These are phyloP conservation scores for Strongylocentrotus purpuratus DNA, from an alignment of 35 echinoderm and acorn worm species.

Conservation along the genomic window DNA sequence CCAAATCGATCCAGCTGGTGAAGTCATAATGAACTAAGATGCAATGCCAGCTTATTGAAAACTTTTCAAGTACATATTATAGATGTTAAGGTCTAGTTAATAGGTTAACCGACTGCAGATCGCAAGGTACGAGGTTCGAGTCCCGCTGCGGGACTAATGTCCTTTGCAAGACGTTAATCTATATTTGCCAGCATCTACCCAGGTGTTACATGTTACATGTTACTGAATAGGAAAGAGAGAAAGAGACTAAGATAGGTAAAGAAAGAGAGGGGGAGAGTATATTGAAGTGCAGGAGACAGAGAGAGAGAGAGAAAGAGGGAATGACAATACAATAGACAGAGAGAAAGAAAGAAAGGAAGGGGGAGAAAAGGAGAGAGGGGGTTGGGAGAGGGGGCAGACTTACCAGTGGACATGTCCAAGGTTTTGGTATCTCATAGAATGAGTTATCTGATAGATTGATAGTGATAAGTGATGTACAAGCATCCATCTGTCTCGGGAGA, in stretches of 20 bases:
- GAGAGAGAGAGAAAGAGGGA: background rate
- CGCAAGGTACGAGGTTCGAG: too few species aligned
- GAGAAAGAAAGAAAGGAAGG: background rate
- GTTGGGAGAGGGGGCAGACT: background rate
- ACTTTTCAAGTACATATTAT: too few species aligned
- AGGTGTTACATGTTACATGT: too few species aligned
- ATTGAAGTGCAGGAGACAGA: background rate
- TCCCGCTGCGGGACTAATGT: too few species aligned
- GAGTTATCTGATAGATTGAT: slow-evolving; percentile 40
- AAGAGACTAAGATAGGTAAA: background rate
- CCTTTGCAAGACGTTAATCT: too few species aligned
- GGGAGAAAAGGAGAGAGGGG: background rate
- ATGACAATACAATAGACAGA: background rate
- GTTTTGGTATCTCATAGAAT: slow-evolving; percentile 24
- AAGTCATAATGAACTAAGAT: too few species aligned
- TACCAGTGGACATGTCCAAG: slow-evolving; percentile 68
- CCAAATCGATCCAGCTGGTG: too few species aligned
- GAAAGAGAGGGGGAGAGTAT: background rate
- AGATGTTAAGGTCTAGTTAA: too few species aligned
- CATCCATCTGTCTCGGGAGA: slow-evolving; percentile 44
- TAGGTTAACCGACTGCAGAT: too few species aligned
- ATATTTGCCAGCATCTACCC: too few species aligned
- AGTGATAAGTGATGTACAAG: slow-evolving; percentile 28
- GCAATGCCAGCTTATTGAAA: too few species aligned
- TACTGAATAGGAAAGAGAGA: too few species aligned